Evolutionary conservation across 2,113 vertebrate genomes (phyloP), one percentile per base, ranked within the genome.

Genomic region (Amazona vittata): DNA sequence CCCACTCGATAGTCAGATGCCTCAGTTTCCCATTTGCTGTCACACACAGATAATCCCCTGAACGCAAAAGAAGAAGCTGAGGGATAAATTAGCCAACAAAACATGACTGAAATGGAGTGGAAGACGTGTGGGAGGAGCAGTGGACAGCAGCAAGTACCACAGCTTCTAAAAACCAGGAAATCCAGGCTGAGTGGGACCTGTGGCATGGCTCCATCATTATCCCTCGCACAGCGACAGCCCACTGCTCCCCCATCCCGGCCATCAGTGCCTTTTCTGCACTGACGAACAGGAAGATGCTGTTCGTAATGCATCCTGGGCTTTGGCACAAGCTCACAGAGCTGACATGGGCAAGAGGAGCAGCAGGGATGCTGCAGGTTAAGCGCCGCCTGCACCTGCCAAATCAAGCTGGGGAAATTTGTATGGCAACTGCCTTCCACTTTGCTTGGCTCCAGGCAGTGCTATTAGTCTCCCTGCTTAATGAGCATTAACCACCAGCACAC

Each of bases 101-200:
- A 14, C 26, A 25, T 3, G 4, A 33, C 13, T 16, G 11, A 67
- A 70, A 47, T 0, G 0, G 55, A 88, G 65, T 2, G 1, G 50
- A 75, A 18, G 31, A 17, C 33, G 33, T 28, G 37, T 18, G 44
- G 37, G 22, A 88, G 22, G 64, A 78, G 47, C 37, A 31, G 31
- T 0, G 0, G 10, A 5, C 5, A 60, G 19, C 33, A 57, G 47
- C 60, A 31, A 11, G 9, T 15, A 63, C 21, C 17, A 14, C 6
- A 13, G 47, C 39, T 43, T 39, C 35, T 41, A 12, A n/a, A 37
- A 82, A 71, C 11, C 11, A 41, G 57, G 25, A 59, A 49, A 82
- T 0, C 1, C 47, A 6, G 7, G n/a, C 0, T 0, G 65, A 53
- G 37, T 0, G 2, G 17, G 19, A 43, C 21, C 4, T 6, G 28